Evolutionary conservation across 30 jellyfish, hydroid and myxozoan species (phyloP).

Genomic region (Mastigias papua): DNA sequence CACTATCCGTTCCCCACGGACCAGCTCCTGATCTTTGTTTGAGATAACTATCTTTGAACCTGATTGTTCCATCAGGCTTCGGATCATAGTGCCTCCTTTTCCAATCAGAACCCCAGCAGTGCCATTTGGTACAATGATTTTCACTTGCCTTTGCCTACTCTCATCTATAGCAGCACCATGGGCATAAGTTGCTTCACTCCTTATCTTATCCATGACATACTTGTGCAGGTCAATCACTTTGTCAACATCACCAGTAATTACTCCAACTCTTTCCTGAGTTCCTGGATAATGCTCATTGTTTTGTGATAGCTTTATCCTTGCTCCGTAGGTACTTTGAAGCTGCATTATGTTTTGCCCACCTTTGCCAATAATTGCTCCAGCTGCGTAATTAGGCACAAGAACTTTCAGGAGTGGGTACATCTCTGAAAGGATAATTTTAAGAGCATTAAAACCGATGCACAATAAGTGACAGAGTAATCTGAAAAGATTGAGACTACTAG

Average conservation of each 20-base stretch:
- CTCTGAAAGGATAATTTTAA: slow-evolving; percentile 64
- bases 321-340: slow-evolving; percentile 93
- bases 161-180: slow-evolving; percentile 63
- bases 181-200: slow-evolving; percentile 80
- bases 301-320: slow-evolving; percentile 93
- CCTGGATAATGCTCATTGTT: slow-evolving; percentile 97
- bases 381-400: slow-evolving; percentile 97
- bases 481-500: no score
- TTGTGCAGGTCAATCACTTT: slow-evolving; percentile 93
- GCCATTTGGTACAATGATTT: slow-evolving; percentile 95
- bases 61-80: slow-evolving; percentile 87
- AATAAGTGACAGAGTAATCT: no score
- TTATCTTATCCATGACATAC: slow-evolving; percentile 92
- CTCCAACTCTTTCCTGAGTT: slow-evolving; percentile 93
- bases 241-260: slow-evolving; percentile 92
- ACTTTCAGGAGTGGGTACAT: slow-evolving; percentile 88
- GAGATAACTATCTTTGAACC: slow-evolving; percentile 91
- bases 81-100: slow-evolving; percentile 95
- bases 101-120: slow-evolving; percentile 98
- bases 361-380: slow-evolving; percentile 99
- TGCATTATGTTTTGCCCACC: slow-evolving; percentile 92
- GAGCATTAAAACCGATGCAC: no score
- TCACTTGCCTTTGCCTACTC: slow-evolving; percentile 70
- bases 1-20: slow-evolving; percentile 95
- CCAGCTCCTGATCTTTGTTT: slow-evolving; percentile 93